Percentiles rank a stretch among this genome's conserved stretches.
Evolutionary conservation across 92 coral and sea anemone genomes (phyloP).

Genomic region (Zoanthus solanderi): DNA sequence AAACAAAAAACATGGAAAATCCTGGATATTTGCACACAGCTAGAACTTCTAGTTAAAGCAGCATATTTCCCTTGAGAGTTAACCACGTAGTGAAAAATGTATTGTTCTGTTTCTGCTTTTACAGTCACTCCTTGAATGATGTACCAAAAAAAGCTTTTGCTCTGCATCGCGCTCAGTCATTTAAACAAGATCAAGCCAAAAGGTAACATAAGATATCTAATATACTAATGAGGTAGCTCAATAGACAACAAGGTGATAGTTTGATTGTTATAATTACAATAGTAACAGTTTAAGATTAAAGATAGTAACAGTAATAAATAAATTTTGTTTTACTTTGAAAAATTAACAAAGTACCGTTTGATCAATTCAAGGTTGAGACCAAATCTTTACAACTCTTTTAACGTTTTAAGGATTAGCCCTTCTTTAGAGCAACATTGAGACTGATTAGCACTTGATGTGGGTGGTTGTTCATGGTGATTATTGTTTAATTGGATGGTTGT

Average conservation of each 20-base stretch:
- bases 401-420: not conserved
- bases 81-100: not conserved
- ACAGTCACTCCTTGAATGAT: conserved; percentile 77
- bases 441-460: too few relatives aligned
- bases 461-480: too few relatives aligned
- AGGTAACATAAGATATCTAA: conserved; percentile 53
- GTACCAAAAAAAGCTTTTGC: conserved; percentile 76
- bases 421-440: not conserved
- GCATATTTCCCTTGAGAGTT: not conserved
- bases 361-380: not conserved
- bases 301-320: too few relatives aligned
- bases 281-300: not conserved
- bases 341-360: not conserved
- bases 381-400: too few relatives aligned
- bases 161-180: conserved; percentile 94
- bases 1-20: too few relatives aligned
- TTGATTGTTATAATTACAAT: not conserved
- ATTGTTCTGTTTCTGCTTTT: not conserved
- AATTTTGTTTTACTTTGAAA: not conserved
- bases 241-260: not conserved
- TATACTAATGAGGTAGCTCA: not conserved
- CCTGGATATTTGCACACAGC: not conserved
- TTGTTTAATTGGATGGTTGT: too few relatives aligned
- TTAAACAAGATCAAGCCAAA: conserved; percentile 85
- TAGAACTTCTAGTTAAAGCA: not conserved